Evolutionary conservation across 2,113 vertebrate species (phyloP).

Genomic region (Helogale parvula): DNA sequence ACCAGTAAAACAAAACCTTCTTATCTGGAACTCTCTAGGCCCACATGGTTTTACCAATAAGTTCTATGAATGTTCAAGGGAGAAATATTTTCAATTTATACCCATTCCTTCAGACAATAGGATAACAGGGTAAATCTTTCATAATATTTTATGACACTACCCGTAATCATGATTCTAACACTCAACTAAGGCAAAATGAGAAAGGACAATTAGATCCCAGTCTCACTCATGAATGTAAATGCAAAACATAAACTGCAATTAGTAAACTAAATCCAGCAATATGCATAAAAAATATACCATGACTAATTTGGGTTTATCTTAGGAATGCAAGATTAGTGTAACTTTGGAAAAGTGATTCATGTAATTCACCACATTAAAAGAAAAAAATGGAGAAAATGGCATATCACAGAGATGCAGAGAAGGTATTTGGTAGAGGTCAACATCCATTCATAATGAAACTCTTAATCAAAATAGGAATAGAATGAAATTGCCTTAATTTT

Average conservation of each 20-base stretch:
- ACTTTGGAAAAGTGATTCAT: slow-evolving; percentile 3
- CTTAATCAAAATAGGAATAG: background rate
- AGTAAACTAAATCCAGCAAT: background rate
- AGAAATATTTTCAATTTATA: slow-evolving; percentile 8
- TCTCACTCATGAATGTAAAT: slow-evolving; percentile 15
- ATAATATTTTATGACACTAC: background rate
- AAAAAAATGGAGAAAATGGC: background rate
- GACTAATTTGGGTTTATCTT: slow-evolving; percentile 42
- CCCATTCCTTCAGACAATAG: background rate
- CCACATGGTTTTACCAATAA: slow-evolving; percentile 4
- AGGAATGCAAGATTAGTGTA: background rate
- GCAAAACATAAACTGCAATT: slow-evolving; percentile 27
- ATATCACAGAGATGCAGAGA: background rate
- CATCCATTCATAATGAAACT: background rate
- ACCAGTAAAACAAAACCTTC: background rate
- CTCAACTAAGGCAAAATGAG: slow-evolving; percentile 18
- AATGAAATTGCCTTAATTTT: background rate
- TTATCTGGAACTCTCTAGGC: background rate
- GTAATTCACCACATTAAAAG: slow-evolving; percentile 6
- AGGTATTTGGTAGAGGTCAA: slow-evolving; percentile 23
- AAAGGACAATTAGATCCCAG: slow-evolving; percentile 4
- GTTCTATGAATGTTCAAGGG: slow-evolving; percentile 13
- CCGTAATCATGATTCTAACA: background rate
- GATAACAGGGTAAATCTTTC: background rate
- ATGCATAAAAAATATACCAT: background rate